A percentile compares a stretch with the other conserved stretches of the same genome.
phyloP scores from a whole-genome alignment of 2,888 invertebrate genomes.

The Calliopum simillimum region DNA sequence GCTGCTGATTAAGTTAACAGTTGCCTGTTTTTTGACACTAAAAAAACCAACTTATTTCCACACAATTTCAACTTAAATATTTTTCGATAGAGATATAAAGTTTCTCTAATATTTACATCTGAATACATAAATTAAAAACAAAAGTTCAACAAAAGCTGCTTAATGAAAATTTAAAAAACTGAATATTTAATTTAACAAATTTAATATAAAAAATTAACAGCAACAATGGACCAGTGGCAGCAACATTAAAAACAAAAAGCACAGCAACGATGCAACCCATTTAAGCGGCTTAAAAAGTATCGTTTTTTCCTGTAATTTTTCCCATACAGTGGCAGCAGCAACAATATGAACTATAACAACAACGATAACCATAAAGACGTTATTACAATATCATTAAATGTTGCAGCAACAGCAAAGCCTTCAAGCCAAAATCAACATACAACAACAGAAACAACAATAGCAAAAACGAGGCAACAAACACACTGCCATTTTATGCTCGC shows the following conservation, averaged over 20 bases:
- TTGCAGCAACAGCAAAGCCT: slow-evolving; percentile 20
- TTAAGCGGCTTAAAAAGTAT: slow-evolving; percentile 1
- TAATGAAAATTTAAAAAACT: slow-evolving; percentile 7
- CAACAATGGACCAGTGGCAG: neutral
- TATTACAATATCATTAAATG: slow-evolving; percentile 30
- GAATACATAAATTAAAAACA: no score
- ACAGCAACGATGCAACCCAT: neutral
- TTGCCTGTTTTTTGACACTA: no score
- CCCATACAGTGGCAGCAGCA: slow-evolving; percentile 16
- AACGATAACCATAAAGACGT: slow-evolving; percentile 24
- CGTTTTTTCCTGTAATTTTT: neutral
- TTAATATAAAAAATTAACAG: neutral
- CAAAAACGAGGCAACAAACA: neutral
- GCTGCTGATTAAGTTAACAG: no score
- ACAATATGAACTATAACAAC: slow-evolving; percentile 11
- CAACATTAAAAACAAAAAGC: neutral
- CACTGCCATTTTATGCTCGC: no score
- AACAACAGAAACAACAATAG: slow-evolving; percentile 6
- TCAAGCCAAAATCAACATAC: slow-evolving; percentile 24
- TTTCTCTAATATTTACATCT: no score
- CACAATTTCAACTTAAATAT: no score
- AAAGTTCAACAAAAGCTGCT: neutral
- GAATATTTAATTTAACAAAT: slow-evolving; percentile 11
- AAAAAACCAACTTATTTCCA: no score
- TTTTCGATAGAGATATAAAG: no score